Evolutionary conservation across 2,797 vertebrate species (phyloP), one percentile per base, ranked within the genome.

Genomic region (Gymnocypris eckloni): DNA sequence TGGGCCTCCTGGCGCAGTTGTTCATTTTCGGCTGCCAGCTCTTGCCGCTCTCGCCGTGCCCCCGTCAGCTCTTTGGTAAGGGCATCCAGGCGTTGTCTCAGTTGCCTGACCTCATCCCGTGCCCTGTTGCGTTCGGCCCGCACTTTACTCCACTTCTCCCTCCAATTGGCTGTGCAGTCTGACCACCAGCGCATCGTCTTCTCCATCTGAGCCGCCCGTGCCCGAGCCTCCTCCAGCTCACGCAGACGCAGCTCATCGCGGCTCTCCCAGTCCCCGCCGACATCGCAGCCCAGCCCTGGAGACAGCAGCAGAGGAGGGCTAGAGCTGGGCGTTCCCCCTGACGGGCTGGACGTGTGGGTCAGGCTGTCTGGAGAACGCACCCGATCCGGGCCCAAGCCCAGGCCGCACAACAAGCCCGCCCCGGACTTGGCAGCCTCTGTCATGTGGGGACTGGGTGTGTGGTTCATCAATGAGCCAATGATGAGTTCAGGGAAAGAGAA

Each of bases 111-210:
- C 88, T 98, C 97, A 25, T 99, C 98, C 0, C 98, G 96, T 0
- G 98, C 97, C 22, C 97, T 95, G 93, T 99, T 99, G 13, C 98
- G 96, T 89, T 99, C 98, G 0, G 97, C 96, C 0, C 98, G 96
- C 83, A 98, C 98, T 94, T 99, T 99, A 94, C 98, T 99, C 98
- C 98, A 99, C 84, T 99, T 99, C 94, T 99, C 98, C 0, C 98
- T 95, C 98, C 98, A 99, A 94, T 98, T 99, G 92, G 98, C 97
- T 0, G 98, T 99, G 93, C 98, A 99, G 93, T 99, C 98, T 0
- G 98, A 99, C 98, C 98, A 99, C 98, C 98, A 99, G 43, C 98
- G 96, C 98, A 99, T 99, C 22, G 98, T 99, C 92, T 99, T 99
- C 94, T 99, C 98, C 98, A 99, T 99, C 94, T 99, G 98, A 0